phyloP scores from a whole-genome alignment of 1,140 invertebrate species.

The Dreissena rostriformis region DNA sequence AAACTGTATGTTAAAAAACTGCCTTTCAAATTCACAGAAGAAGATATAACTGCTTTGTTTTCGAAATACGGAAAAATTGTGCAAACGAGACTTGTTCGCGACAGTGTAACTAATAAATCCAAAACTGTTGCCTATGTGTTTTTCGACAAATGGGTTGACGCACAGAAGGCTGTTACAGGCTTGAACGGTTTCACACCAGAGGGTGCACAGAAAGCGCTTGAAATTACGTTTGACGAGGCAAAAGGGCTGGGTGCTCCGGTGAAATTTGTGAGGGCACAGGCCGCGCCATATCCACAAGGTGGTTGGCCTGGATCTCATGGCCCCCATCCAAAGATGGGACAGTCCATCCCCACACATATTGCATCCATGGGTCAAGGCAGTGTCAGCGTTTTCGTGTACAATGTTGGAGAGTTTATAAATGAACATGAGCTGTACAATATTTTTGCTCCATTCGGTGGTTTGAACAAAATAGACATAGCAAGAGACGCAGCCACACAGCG shows the following conservation, averaged over 20 bases:
- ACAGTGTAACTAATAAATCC: constrained; percentile 36
- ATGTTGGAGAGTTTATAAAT: constrained; percentile 34
- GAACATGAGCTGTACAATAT: constrained; percentile 42
- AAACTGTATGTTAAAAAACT: constrained; percentile 30
- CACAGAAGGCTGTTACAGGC: constrained; percentile 19
- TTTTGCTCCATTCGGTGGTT: constrained; percentile 49
- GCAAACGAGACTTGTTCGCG: constrained; percentile 15
- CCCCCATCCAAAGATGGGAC: background rate
- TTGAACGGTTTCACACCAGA: constrained; percentile 34
- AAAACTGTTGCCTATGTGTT: constrained; percentile 16
- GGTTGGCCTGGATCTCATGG: background rate
- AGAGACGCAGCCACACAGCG: constrained; percentile 16
- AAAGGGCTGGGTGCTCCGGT: too few species aligned
- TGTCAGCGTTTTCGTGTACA: constrained; percentile 38
- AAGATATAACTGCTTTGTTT: constrained; percentile 22
- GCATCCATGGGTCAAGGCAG: background rate
- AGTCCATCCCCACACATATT: background rate
- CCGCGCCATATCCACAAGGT: background rate
- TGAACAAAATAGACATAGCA: constrained; percentile 47
- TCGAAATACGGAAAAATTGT: constrained; percentile 39
- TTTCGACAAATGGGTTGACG: constrained; percentile 39
- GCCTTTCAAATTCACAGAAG: constrained; percentile 5
- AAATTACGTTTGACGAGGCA: constrained; percentile 14
- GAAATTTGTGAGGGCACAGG: constrained; percentile 3
- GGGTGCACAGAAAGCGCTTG: background rate